Evolutionary conservation across 1,140 invertebrate species (phyloP).

Genomic region (Lasioglossum albipes): DNA sequence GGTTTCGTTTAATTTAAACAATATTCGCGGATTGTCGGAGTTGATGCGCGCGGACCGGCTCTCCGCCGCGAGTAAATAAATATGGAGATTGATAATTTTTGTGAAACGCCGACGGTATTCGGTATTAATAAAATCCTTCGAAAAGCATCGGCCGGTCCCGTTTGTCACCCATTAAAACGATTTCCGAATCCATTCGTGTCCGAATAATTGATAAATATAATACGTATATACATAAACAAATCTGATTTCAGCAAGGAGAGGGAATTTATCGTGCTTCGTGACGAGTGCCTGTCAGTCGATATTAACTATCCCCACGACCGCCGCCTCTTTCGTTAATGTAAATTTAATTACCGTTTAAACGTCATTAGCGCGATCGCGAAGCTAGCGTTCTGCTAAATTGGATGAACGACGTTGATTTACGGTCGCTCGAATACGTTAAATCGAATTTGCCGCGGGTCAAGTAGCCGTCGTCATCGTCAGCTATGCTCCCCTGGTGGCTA

Average conservation of each 20-base stretch:
- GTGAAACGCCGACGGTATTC: too few relatives aligned
- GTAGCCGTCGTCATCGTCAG: background rate
- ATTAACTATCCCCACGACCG: background rate
- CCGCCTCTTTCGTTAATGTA: background rate
- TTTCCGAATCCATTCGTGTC: too few relatives aligned
- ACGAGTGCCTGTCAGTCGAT: background rate
- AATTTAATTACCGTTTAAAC: conserved; percentile 6
- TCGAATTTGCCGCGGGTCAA: background rate
- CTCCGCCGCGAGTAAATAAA: too few relatives aligned
- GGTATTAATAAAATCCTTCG: too few relatives aligned
- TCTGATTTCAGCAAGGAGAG: background rate
- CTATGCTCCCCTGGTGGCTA: too few relatives aligned
- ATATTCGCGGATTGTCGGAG: too few relatives aligned
- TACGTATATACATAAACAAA: background rate
- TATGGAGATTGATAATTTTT: too few relatives aligned
- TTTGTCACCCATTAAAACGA: too few relatives aligned
- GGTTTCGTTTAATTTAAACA: too few relatives aligned
- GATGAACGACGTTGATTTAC: conserved; percentile 1
- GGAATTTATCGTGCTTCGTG: background rate
- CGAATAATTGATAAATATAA: too few relatives aligned
- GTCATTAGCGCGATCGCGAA: background rate
- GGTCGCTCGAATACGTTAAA: background rate
- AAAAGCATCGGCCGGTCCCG: too few relatives aligned
- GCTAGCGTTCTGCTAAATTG: conserved; percentile 1
- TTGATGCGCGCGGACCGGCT: too few relatives aligned